Evolutionary conservation across 2,888 invertebrate genomes (phyloP).

Genomic region (Caenorhabditis afra): DNA sequence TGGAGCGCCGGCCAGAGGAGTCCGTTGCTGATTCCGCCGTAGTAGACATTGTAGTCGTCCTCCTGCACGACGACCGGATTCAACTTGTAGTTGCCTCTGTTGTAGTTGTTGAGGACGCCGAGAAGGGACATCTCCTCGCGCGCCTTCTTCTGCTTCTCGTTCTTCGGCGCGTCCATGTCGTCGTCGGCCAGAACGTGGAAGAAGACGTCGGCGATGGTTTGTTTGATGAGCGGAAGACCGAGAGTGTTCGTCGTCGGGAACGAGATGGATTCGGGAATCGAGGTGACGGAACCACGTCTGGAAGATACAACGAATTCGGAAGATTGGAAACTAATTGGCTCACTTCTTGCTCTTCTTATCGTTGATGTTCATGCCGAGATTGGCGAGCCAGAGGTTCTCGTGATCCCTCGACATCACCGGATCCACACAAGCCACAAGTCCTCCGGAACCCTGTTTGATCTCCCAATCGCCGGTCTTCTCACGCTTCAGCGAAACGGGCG

Average conservation of each 20-base stretch:
- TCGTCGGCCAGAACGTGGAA: slow-evolving; percentile 80
- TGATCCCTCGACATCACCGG: slow-evolving; percentile 80
- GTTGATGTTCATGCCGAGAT: slow-evolving; percentile 79
- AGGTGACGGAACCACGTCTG: slow-evolving; percentile 43
- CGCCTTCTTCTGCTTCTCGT: slow-evolving; percentile 67
- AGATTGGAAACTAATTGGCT: slow-evolving; percentile 2
- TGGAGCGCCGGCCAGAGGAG: slow-evolving; percentile 81
- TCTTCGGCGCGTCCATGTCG: slow-evolving; percentile 70
- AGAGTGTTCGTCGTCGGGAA: slow-evolving; percentile 79
- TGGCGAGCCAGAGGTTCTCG: slow-evolving; percentile 80
- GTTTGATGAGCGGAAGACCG: slow-evolving; percentile 79
- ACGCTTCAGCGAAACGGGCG: slow-evolving; percentile 79
- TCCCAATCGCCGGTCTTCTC: slow-evolving; percentile 79
- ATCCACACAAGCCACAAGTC: slow-evolving; percentile 80
- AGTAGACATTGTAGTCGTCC: slow-evolving; percentile 67
- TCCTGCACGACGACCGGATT: slow-evolving; percentile 80
- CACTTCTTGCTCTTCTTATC: slow-evolving; percentile 67
- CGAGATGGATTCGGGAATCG: slow-evolving; percentile 59
- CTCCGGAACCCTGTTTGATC: slow-evolving; percentile 75
- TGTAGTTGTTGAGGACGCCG: slow-evolving; percentile 80
- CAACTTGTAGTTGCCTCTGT: slow-evolving; percentile 79
- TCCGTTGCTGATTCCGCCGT: slow-evolving; percentile 66
- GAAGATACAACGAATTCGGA: too few species aligned
- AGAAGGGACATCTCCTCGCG: slow-evolving; percentile 80
- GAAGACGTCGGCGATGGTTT: slow-evolving; percentile 78